Conservation (phyloP, 2,113 vertebrate species). For the Onychostruthus taczanowskii region DNA sequence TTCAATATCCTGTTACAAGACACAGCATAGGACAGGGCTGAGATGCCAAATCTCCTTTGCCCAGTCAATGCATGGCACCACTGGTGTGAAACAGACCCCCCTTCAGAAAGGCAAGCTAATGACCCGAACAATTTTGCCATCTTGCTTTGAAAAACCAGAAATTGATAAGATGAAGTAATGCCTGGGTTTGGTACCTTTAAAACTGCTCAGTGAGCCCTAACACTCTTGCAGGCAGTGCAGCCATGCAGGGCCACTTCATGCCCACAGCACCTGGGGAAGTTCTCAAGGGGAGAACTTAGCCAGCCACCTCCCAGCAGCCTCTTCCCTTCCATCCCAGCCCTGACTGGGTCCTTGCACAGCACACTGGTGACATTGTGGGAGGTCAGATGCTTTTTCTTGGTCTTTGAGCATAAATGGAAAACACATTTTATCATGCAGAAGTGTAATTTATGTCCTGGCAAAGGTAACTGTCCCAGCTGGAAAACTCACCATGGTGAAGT, state of each 20-base stretch:
- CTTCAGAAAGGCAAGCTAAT: accelerated
- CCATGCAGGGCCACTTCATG: background rate
- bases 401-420: background rate
- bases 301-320: accelerated
- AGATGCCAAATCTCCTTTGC: background rate
- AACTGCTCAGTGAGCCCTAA: background rate
- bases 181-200: background rate
- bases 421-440: background rate
- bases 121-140: accelerated
- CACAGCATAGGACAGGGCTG: accelerated
- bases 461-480: background rate
- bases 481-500: background rate
- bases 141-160: background rate
- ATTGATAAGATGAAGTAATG: background rate
- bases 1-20: background rate
- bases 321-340: background rate
- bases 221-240: background rate
- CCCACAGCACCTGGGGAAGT: background rate
- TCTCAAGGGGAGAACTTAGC: background rate
- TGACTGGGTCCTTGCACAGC: background rate
- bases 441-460: background rate
- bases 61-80: too few species aligned
- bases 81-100: background rate
- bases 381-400: background rate
- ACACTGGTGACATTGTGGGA: background rate